Base-by-base conservation (phyloP, 2,888 invertebrate species). In the Macrophya alboannulata region DNA sequence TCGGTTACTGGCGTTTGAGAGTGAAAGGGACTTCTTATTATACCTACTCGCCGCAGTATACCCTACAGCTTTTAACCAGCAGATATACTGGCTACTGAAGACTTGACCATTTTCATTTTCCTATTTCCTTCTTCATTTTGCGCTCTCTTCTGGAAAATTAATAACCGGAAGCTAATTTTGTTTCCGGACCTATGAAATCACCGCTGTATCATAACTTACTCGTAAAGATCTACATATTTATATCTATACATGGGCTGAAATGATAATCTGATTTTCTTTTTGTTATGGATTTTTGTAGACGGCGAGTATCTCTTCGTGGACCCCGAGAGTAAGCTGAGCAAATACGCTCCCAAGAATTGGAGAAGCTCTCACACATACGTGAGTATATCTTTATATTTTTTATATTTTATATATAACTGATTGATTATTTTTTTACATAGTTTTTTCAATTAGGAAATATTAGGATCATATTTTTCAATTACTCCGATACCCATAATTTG, bases 281-380 rank as follows among this genome's bases (percentile, higher is more conserved):
- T 5, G 43, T 81, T 40, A 43, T 91, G 93, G 91, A 92, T 89
- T 89, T 89, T 96, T 97, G 65, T 96, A 99, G 99, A 98, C 96
- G 98, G 98, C 95, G 99, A 99, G 95, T 98, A 97, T 95, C 96
- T 98, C 93, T 99, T 99, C 95, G 97, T 98, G 94, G 98, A 99
- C 94, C 96, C 97, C 93, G 98, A 98, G 94, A 97, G 97, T 95
- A 99, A 99, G 95, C 95, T 99, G 92, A 98, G 98, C 93, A 99
- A 99, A 95, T 98, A 98, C 95, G 98, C 98, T 91, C 98, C 98
- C 92, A 99, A 99, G 95, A 97, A 97, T 94, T 99, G 99, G 98
- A 97, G 98, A 94, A 97, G 98, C 90, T 98, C 98, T 89, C 97
- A 98, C 94, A 97, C 97, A 92, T 97, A 98, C 95, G 97, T 97